Evolutionary conservation across 2,113 vertebrate genomes (phyloP).

Genomic region (Grammomys dolichurus): DNA sequence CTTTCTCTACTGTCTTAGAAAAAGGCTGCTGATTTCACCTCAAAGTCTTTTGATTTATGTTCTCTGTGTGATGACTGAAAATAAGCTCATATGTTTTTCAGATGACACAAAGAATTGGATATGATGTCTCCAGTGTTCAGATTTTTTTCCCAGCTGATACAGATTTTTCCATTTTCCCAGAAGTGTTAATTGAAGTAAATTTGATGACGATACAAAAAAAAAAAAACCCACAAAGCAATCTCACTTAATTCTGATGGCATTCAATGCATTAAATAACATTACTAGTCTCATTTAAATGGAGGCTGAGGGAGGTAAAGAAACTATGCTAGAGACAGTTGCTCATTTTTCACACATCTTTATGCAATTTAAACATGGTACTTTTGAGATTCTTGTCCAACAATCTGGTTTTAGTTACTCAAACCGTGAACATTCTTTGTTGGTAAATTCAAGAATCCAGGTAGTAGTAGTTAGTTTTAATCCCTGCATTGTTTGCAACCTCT

Average conservation of each 20-base stretch:
- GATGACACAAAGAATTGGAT: not conserved
- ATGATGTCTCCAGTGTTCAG: not conserved
- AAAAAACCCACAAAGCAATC: not conserved
- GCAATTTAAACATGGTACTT: too few relatives aligned
- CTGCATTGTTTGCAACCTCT: not conserved
- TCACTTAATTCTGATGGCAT: not conserved
- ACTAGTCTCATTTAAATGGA: not conserved
- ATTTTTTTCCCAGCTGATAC: not conserved
- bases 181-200: not conserved
- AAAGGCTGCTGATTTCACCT: not conserved
- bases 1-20: not conserved
- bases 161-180: not conserved
- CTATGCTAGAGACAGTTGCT: not conserved
- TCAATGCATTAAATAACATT: not conserved
- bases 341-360: not conserved
- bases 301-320: rapidly evolving
- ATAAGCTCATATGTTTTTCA: not conserved
- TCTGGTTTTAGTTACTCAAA: not conserved
- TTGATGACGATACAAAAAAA: not conserved
- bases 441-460: not conserved
- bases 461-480: not conserved
- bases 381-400: not conserved
- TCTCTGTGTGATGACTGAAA: not conserved
- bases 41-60: not conserved
- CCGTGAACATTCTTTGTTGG: not conserved